Percentiles rank a stretch among this genome's conserved stretches.
Evolutionary conservation across 2,888 invertebrate genomes (phyloP).

Genomic region (Eupithecia abbreviata): DNA sequence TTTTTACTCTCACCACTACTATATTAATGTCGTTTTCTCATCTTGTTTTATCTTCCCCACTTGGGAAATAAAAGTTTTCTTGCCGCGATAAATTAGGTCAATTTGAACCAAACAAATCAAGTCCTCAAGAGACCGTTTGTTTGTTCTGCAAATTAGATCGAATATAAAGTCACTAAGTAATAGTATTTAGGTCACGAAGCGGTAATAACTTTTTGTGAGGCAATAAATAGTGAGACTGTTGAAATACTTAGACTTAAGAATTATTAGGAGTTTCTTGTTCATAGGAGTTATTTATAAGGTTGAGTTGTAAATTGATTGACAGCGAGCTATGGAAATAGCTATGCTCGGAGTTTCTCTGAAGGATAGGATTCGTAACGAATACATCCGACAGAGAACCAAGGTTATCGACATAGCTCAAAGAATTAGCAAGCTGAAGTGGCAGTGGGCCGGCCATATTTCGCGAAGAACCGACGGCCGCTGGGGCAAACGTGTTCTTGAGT

Average conservation of each 20-base stretch:
- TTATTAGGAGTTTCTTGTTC: not conserved
- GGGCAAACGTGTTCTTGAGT: too few species aligned
- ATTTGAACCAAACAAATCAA: constrained; percentile 7
- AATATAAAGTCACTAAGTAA: constrained; percentile 2
- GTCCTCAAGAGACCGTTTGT: not conserved
- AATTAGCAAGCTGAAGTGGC: too few species aligned
- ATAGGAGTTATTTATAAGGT: not conserved
- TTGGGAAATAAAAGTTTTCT: constrained; percentile 15
- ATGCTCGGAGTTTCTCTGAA: too few species aligned
- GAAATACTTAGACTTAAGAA: not conserved
- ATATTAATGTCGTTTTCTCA: not conserved
- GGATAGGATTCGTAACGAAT: too few species aligned
- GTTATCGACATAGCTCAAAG: too few species aligned
- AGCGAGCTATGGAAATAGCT: too few species aligned
- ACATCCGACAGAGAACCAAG: too few species aligned
- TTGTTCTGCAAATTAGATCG: not conserved
- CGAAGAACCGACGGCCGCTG: too few species aligned
- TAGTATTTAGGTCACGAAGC: not conserved
- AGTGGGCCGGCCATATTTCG: too few species aligned
- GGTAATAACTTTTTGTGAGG: not conserved
- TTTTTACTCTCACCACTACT: not conserved
- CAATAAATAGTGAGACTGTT: not conserved
- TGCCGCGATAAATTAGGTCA: constrained; percentile 2
- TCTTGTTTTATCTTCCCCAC: constrained; percentile 5
- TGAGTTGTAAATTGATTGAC: not conserved